phyloP scores from a whole-genome alignment of 2,888 invertebrate genomes.

The Pristionchus arcanus region DNA sequence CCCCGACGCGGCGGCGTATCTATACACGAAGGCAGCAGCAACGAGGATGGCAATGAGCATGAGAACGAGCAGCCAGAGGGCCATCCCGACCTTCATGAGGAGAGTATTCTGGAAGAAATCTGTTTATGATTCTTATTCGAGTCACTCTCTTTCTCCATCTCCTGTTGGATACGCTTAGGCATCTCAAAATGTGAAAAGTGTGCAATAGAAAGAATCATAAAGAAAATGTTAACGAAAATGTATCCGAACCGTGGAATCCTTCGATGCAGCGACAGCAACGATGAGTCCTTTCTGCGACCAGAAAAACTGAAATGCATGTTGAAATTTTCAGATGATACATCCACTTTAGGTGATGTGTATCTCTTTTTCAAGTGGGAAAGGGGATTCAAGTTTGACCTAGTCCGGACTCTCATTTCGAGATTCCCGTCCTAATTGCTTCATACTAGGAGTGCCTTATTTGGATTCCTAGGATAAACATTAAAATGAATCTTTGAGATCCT shows the following conservation, averaged over 20 bases:
- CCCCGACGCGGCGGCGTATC: background rate
- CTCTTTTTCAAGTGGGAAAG: no score
- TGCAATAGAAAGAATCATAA: no score
- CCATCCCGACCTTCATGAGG: background rate
- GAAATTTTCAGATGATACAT: background rate
- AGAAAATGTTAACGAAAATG: no score
- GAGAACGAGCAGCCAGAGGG: background rate
- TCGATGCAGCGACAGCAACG: background rate
- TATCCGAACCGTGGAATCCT: background rate
- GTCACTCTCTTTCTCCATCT: background rate
- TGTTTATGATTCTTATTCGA: background rate
- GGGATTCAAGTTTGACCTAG: no score
- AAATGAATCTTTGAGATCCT: background rate
- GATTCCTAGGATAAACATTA: no score
- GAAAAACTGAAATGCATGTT: constrained; percentile 39
- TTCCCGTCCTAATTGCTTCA: no score
- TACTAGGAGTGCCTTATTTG: no score
- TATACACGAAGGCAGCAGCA: background rate
- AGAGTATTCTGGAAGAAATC: background rate
- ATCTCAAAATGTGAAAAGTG: no score
- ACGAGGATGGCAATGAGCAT: constrained; percentile 1
- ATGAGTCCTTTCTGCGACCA: background rate
- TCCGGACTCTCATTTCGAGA: no score
- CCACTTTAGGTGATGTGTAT: no score
- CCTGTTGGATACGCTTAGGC: no score